A percentile compares a stretch with the other conserved stretches of the same genome.
Conservation (phyloP, 1,140 invertebrate genomes). For the Coelopa frigida region DNA sequence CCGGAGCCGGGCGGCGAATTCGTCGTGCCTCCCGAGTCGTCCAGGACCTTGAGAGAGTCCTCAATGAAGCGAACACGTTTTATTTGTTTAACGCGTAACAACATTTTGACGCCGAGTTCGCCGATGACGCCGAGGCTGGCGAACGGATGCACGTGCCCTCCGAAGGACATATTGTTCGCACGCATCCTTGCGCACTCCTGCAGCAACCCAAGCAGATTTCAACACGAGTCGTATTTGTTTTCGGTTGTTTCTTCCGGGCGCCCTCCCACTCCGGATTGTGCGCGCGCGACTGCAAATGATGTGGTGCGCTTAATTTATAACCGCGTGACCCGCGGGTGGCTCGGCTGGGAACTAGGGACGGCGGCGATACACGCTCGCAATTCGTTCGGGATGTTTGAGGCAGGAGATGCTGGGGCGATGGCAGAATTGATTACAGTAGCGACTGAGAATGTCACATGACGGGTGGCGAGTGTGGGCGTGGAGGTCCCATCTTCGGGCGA, state of each 20-base stretch:
- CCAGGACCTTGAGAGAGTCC: not conserved
- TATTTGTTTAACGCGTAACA: slow-evolving; percentile 13
- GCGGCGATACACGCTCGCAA: slow-evolving; percentile 1
- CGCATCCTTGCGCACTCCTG: not conserved
- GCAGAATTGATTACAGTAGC: slow-evolving; percentile 21
- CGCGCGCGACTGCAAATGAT: slow-evolving; percentile 10
- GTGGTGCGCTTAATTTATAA: slow-evolving; percentile 13
- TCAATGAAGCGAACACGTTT: slow-evolving; percentile 4
- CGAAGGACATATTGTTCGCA: slow-evolving; percentile 9
- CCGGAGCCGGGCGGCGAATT: not conserved
- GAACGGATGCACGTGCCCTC: slow-evolving; percentile 11
- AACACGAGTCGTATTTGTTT: not conserved
- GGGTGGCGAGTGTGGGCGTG: slow-evolving; percentile 5
- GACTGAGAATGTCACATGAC: slow-evolving; percentile 15
- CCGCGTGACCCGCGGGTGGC: slow-evolving; percentile 8
- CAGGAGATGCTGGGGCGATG: slow-evolving; percentile 22
- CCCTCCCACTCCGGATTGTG: slow-evolving; percentile 8
- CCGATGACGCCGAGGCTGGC: not conserved
- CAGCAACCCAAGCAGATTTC: not conserved
- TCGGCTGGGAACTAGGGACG: not conserved
- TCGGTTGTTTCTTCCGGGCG: not conserved
- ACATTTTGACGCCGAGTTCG: slow-evolving; percentile 9
- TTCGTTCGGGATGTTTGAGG: slow-evolving; percentile 15
- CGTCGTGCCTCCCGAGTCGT: not conserved
- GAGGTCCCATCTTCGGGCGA: too few species aligned